phyloP scores from a whole-genome alignment of 2,888 invertebrate genomes.

The Folsomia candida region DNA sequence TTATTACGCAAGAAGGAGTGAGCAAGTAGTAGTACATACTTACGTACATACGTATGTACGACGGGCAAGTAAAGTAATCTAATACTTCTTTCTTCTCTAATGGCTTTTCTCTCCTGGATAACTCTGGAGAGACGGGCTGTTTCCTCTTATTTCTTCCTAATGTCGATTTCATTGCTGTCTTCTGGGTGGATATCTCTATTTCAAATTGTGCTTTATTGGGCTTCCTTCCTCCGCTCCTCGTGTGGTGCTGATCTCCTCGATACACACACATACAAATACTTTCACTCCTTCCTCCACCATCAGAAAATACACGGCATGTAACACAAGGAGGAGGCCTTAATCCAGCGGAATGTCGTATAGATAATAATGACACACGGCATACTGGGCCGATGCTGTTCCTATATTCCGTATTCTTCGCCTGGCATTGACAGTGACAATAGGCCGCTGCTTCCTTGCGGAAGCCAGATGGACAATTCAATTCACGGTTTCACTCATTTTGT shows the following conservation, averaged over 20 bases:
- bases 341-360: too few relatives aligned
- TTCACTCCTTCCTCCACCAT: neutral
- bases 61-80: constrained; percentile 2
- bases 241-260: too few relatives aligned
- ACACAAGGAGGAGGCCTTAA: too few relatives aligned
- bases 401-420: too few relatives aligned
- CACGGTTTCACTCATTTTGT: neutral
- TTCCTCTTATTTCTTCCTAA: neutral
- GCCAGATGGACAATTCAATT: neutral
- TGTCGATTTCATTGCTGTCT: constrained; percentile 2
- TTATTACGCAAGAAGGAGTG: neutral
- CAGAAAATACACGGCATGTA: too few relatives aligned
- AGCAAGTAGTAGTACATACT: too few relatives aligned
- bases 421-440: neutral
- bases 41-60: too few relatives aligned
- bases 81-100: constrained; percentile 3
- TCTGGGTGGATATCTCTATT: neutral
- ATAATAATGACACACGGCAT: too few relatives aligned
- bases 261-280: neutral
- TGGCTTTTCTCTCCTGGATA: constrained; percentile 1
- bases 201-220: constrained; percentile 7
- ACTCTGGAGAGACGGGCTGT: neutral
- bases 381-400: too few relatives aligned
- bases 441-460: neutral
- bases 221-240: neutral